Conservation (phyloP, 2,888 invertebrate genomes). For the Brenthis daphne region DNA sequence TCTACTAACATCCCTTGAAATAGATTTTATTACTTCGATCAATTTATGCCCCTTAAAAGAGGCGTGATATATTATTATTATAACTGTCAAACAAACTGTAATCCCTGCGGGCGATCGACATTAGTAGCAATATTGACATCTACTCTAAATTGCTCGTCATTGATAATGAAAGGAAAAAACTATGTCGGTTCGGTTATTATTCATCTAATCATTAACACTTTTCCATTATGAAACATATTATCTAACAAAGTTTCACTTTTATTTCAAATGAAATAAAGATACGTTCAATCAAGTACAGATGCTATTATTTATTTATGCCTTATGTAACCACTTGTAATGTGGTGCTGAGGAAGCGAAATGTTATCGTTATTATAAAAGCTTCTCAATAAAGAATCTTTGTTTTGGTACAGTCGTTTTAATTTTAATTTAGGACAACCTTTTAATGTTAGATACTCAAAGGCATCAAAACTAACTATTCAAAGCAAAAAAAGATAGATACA, state of each 20-base stretch:
- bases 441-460: not conserved
- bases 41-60: constrained; percentile 41
- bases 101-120: constrained; percentile 38
- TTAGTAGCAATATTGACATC: constrained; percentile 20
- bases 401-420: constrained; percentile 1
- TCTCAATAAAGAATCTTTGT: constrained; percentile 12
- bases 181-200: constrained; percentile 11
- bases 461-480: not conserved
- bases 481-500: not conserved
- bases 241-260: constrained; percentile 37
- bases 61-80: constrained; percentile 36
- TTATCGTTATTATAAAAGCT: constrained; percentile 18
- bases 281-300: constrained; percentile 34
- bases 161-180: constrained; percentile 7
- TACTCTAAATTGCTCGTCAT: constrained; percentile 10
- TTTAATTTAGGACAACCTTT: not conserved
- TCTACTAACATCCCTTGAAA: constrained; percentile 28
- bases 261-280: constrained; percentile 32
- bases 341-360: constrained; percentile 14
- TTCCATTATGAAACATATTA: constrained; percentile 37
- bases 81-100: constrained; percentile 33
- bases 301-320: constrained; percentile 18
- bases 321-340: constrained; percentile 28
- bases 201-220: constrained; percentile 28
- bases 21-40: constrained; percentile 36